Conservation (phyloP, 2,888 invertebrate species). For the Zhengitettix transpicula region DNA sequence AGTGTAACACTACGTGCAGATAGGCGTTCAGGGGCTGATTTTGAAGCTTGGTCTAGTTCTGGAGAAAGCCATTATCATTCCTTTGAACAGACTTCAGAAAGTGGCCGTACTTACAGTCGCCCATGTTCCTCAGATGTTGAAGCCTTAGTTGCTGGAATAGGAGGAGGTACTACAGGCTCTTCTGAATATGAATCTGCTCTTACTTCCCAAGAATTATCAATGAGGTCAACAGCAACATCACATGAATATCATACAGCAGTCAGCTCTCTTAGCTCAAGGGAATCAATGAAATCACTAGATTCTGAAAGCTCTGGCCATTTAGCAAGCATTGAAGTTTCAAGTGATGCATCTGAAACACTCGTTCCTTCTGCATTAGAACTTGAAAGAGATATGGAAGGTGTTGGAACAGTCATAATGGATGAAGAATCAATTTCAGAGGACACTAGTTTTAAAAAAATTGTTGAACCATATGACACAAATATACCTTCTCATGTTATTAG, state of each 20-base stretch:
- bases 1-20: constrained; percentile 29
- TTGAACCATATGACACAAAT: constrained; percentile 20
- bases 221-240: constrained; percentile 53
- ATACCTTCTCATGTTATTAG: constrained; percentile 18
- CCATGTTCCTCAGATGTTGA: constrained; percentile 80
- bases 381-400: constrained; percentile 51
- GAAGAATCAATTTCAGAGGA: constrained; percentile 21
- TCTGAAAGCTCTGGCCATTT: constrained; percentile 80
- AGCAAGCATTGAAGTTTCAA: constrained; percentile 69
- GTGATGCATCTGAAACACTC: constrained; percentile 80
- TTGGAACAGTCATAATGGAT: constrained; percentile 15
- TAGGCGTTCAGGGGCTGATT: constrained; percentile 57
- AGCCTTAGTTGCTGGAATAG: constrained; percentile 43
- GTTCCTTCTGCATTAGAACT: constrained; percentile 77
- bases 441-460: neutral
- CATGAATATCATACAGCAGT: constrained; percentile 76
- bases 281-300: constrained; percentile 78
- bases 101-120: constrained; percentile 47
- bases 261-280: constrained; percentile 73
- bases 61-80: constrained; percentile 82
- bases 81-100: constrained; percentile 49
- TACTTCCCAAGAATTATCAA: constrained; percentile 62
- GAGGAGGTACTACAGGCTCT: constrained; percentile 39
- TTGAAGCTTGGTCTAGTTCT: constrained; percentile 69
- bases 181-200: constrained; percentile 77